Base-by-base conservation (phyloP, 2,113 vertebrate species). In the Athene cunicularia region DNA sequence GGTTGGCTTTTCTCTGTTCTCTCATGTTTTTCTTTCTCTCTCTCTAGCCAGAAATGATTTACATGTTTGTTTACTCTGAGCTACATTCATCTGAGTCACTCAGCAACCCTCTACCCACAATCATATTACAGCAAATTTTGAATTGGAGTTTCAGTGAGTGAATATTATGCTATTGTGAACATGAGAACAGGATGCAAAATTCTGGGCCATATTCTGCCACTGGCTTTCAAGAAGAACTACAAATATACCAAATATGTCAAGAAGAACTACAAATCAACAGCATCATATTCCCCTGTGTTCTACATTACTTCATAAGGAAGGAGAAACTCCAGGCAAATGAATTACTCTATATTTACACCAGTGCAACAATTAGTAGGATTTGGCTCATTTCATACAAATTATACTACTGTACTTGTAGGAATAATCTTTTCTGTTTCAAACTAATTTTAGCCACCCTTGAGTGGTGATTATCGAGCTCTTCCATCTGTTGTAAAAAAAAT, bases 21-120 rank as follows among this genome's bases (percentile, higher is more conserved):
- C 77, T 64, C 50, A 14, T 74, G 88, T 76, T 93, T 86, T 53
- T 23, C 56, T 26, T 60, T 56, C 80, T 71, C 75, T 71, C n/a
- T 86, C 83, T 76, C 75, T 70, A 83, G 83, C 67, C 90, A 93
- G 95, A 84, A 95, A 94, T 97, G 89, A 95, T 97, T 93, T 98
- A 95, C 94, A 96, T 95, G 88, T 96, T 97, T 98, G 97, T 97
- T 98, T 97, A 97, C 97, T 95, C 95, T 79, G 81, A 97, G 85
- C 87, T 93, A 94, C 93, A 96, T 96, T 96, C 73, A 96, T 97
- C 96, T 97, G 97, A 98, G 93, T 97, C 96, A 97, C 88, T 96
- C 87, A 97, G 91, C 97, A 97, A 77, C 89, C 85, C 80, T 96
- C 96, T 95, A 89, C 84, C 96, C 88, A 82, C 89, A 95, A 93